Evolutionary conservation across 2,113 vertebrate species (phyloP).

Genomic region (Platichthys stellatus): DNA sequence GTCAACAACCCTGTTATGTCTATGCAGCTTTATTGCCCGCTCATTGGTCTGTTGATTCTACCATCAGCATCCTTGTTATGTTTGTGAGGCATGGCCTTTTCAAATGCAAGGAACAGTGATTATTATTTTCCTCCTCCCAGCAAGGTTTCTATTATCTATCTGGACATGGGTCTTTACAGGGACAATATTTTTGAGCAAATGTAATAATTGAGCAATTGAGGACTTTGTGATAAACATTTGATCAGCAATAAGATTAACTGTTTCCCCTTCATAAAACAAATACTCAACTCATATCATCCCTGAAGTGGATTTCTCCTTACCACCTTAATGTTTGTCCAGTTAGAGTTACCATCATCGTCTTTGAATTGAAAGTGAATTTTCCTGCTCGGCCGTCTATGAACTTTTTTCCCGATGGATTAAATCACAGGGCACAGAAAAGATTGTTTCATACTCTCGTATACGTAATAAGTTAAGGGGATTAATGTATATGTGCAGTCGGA

Average conservation of each 20-base stretch:
- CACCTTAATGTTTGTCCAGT: constrained; percentile 57
- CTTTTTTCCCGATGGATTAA: constrained; percentile 28
- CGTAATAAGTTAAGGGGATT: too few species aligned
- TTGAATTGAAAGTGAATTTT: constrained; percentile 55
- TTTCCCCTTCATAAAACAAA: constrained; percentile 31
- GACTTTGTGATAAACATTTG: constrained; percentile 37
- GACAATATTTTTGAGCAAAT: constrained; percentile 28
- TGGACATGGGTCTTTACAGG: constrained; percentile 9
- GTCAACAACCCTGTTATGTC: too few species aligned
- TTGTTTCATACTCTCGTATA: constrained; percentile 4
- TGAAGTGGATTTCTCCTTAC: constrained; percentile 42
- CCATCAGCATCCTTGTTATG: constrained; percentile 66
- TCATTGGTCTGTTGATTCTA: constrained; percentile 48
- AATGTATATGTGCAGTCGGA: too few species aligned
- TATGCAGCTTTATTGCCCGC: neutral
- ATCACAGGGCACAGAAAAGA: constrained; percentile 11
- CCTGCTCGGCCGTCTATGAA: constrained; percentile 26
- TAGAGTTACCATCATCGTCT: constrained; percentile 41
- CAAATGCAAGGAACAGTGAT: constrained; percentile 63
- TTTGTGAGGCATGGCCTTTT: constrained; percentile 67
- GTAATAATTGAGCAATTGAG: constrained; percentile 25
- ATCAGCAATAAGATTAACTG: constrained; percentile 27
- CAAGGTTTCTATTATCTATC: constrained; percentile 34
- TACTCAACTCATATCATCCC: constrained; percentile 32
- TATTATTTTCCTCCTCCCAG: constrained; percentile 57